Evolutionary conservation across 2,797 vertebrate species (phyloP), one percentile per base, ranked within the genome.

Genomic region (Arnoldichthys spilopterus): DNA sequence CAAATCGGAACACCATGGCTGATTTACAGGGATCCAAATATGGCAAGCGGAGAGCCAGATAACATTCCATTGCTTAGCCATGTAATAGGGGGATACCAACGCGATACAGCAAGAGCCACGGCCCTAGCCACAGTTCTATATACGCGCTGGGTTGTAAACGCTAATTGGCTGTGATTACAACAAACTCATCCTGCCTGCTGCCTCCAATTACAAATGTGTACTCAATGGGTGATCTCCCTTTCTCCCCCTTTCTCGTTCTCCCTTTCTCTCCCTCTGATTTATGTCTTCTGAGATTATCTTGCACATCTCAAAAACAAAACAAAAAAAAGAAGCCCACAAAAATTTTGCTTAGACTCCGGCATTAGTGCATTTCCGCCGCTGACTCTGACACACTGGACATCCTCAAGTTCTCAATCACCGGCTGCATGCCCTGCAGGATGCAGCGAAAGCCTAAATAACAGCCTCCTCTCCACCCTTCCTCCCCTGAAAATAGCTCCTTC

Each of bases 31-130:
- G 59, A 82, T 53, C 66, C 86, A 76, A 70, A 79, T 86, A 74
- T 64, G 30, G 47, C 82, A 70, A 81, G 80, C 56, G 43, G 79
- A 58, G 76, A 76, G 67, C 85, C 83, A 87, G 0, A 0, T 83
- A 0, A 0, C 56, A 87, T 88, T 87, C 89, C 87, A 87, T 83
- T 87, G 86, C 15, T 61, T 72, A 45, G 88, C 84, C 81, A 85
- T 91, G 87, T 85, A 85, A 24, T 45, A 90, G 90, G 24, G 12
- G 56, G 13, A 88, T 83, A 87, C 43, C 28, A 71, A n/a, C 6
- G 56, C 26, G 22, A 37, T 11, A 15, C 20, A n/a, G 2, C 22
- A n/a, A 20, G 62, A 90, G 89, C 80, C 59, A 90, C 69, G 18
- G 82, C 78, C 80, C 62, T 67, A 40, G 51, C 76, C 81, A 56